Evolutionary conservation across 2,888 invertebrate species (phyloP).

Genomic region (Altica lythri): DNA sequence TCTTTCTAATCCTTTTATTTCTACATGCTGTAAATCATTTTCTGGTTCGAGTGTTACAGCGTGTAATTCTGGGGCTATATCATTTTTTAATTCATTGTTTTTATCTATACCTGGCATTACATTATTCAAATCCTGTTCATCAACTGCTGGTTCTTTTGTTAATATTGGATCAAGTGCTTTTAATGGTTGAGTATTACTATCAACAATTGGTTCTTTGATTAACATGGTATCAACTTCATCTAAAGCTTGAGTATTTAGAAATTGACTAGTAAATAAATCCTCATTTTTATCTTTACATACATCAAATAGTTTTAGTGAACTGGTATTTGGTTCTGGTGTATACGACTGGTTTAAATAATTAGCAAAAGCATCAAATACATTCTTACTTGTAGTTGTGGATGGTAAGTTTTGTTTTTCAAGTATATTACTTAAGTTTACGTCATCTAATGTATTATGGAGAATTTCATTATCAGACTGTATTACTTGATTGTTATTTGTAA

Average conservation of each 20-base stretch:
- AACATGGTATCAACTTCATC: slow-evolving; percentile 42
- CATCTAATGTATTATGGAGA: slow-evolving; percentile 12
- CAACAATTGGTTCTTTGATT: slow-evolving; percentile 11
- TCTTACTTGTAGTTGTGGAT: slow-evolving; percentile 8
- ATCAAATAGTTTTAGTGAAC: not conserved
- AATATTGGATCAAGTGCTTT: too few species aligned
- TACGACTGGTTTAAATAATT: slow-evolving; percentile 32
- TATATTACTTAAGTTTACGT: slow-evolving; percentile 22
- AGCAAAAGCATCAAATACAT: slow-evolving; percentile 42
- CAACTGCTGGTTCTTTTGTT: too few species aligned
- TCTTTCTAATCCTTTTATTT: not conserved
- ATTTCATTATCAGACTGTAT: not conserved
- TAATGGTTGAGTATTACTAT: not conserved
- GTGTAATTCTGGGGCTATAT: too few species aligned
- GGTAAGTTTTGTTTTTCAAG: not conserved
- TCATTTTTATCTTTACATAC: slow-evolving; percentile 17
- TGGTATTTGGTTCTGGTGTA: slow-evolving; percentile 7
- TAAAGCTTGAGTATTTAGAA: slow-evolving; percentile 46
- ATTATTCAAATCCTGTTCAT: too few species aligned
- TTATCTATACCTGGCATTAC: too few species aligned
- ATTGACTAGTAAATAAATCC: slow-evolving; percentile 37
- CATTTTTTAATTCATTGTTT: too few species aligned
- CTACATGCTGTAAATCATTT: too few species aligned
- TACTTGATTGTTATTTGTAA: not conserved
- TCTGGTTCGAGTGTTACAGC: too few species aligned